Conservation (phyloP, 2,797 vertebrate species). For the Dendrocincla fuliginosa region DNA sequence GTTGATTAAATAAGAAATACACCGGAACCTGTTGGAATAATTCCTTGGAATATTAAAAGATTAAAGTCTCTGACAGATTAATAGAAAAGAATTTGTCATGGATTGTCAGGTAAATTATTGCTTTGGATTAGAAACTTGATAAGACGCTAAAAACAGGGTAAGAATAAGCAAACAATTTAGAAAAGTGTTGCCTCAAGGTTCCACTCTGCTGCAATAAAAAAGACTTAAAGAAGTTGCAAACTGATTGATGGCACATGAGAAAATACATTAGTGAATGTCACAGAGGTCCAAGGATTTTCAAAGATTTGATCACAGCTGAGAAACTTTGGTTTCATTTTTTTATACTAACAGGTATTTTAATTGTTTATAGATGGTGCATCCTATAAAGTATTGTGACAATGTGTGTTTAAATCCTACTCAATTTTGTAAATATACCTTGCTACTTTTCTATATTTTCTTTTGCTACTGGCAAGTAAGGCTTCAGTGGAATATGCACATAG, state of each 20-base stretch:
- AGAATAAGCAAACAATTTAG: slow-evolving; percentile 21
- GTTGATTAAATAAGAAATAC: not conserved
- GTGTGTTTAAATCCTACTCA: not conserved
- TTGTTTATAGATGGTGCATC: not conserved
- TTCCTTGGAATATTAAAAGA: slow-evolving; percentile 16
- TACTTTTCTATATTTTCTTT: not conserved
- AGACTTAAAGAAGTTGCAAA: not conserved
- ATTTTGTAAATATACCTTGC: not conserved
- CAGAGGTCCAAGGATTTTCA: not conserved
- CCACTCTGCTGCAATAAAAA: not conserved
- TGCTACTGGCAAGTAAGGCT: not conserved
- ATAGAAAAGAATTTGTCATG: not conserved
- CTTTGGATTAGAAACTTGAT: slow-evolving; percentile 28
- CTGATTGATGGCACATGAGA: not conserved
- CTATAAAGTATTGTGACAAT: not conserved
- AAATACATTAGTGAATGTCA: not conserved
- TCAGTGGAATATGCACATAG: not conserved
- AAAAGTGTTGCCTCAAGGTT: not conserved
- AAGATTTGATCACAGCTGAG: not conserved
- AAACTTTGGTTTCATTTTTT: not conserved
- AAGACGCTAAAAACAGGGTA: not conserved
- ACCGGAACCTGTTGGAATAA: not conserved
- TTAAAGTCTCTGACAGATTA: slow-evolving; percentile 18
- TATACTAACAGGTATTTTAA: not conserved
- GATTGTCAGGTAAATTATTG: slow-evolving; percentile 35